Evolutionary conservation across 2,113 vertebrate species (phyloP), one percentile per base, ranked within the genome.

Genomic region (Progne subis): DNA sequence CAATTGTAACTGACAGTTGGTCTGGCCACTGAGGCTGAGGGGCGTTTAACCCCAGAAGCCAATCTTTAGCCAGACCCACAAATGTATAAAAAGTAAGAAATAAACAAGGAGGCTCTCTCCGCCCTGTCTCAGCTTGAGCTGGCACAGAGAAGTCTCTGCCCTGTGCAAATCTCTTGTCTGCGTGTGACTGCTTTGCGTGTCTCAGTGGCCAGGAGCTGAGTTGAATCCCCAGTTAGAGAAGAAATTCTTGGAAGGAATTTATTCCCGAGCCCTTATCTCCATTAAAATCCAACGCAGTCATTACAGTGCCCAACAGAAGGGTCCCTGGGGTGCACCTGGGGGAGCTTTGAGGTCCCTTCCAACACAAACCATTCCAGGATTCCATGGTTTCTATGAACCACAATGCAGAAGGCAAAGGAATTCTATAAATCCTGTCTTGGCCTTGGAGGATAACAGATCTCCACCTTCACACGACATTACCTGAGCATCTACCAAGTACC

Each of bases 401-500:
- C 5, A 1, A 37, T 9, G 37, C 37, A 37, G 37, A 37, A 37
- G 37, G 37, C 37, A 37, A 37, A 75, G 52, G 65, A 91, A 70
- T 88, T 53, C 78, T 4, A 1, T 7, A 29, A 88, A 82, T n/a
- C 56, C 49, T 8, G 4, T 2, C 77, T 0, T 37, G 57, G 28
- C 11, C 64, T 18, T 15, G 18, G n/a, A 37, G 14, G 16, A 64
- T 3, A 55, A 7, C 10, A 47, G 11, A n/a, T n/a, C 49, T 28
- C n/a, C n/a, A 7, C 1, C 49, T 55, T 11, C 2, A 12, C 3
- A 1, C 2, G 8, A 50, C 34, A 20, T 9, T 6, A 18, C 6
- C 39, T 18, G 49, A 28, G 21, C 9, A 18, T 23, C 59, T 7
- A 7, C 1, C 59, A 47, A 24, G 41, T 0, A 28, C 18, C 43